These are phyloP conservation scores for Syngnathus acus DNA, from an alignment of 2,797 vertebrate genomes.

Conservation along the genomic window DNA sequence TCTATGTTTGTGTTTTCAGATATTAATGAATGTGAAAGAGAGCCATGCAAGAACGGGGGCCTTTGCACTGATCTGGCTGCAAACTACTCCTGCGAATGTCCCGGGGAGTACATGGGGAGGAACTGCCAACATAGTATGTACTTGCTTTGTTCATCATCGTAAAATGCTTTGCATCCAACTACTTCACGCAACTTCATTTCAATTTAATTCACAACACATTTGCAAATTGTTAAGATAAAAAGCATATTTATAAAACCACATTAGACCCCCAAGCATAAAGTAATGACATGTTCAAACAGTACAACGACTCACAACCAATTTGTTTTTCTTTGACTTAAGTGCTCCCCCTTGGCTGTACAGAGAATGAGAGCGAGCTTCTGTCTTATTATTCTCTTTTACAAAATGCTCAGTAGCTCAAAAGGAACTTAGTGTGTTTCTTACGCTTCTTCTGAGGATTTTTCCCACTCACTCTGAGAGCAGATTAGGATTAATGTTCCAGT, in stretches of 20 bases:
- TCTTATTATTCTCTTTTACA: constrained; percentile 25
- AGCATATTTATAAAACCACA: background rate
- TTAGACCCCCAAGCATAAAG: constrained; percentile 2
- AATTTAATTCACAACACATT: background rate
- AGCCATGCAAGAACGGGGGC: constrained; percentile 94
- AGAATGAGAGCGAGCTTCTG: background rate
- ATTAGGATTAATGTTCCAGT: constrained; percentile 38
- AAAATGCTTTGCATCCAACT: constrained; percentile 12
- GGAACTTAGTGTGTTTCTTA: constrained; percentile 35
- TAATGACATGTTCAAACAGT: background rate
- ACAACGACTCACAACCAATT: background rate
- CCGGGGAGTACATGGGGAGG: constrained; percentile 96
- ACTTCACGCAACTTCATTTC: background rate
- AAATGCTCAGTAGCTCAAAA: constrained; percentile 20
- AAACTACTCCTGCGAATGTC: constrained; percentile 97
- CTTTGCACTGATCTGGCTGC: constrained; percentile 93
- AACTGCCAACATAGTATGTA: constrained; percentile 97
- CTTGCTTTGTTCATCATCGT: constrained; percentile 21
- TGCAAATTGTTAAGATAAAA: background rate
- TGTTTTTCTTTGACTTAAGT: background rate
- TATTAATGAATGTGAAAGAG: constrained; percentile 92
- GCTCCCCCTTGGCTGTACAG: background rate
- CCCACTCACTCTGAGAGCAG: constrained; percentile 25
- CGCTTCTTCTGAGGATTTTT: constrained; percentile 27
- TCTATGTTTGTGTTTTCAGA: constrained; percentile 59